Conservation (phyloP, 64 coral and sea anemone genomes). For the Actinia tenebrosa region DNA sequence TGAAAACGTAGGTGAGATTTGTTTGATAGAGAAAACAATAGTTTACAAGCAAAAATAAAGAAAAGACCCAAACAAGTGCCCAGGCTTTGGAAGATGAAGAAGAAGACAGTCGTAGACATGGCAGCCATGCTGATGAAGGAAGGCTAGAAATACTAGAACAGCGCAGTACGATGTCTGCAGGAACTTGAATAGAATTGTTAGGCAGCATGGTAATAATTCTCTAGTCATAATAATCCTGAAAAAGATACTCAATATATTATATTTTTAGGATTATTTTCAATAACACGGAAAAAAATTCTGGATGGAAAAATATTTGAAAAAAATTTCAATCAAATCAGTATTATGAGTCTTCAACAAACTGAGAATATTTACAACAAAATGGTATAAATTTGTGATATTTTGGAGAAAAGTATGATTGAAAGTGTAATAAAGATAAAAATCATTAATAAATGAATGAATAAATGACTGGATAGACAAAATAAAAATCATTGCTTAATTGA, state of each 20-base stretch:
- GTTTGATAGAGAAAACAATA: not conserved
- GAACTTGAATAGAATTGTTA: conserved; percentile 3
- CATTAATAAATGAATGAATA: not conserved
- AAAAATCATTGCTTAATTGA: not conserved
- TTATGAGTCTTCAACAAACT: not conserved
- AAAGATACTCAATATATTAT: not conserved
- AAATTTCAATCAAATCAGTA: not conserved
- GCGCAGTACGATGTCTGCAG: not conserved
- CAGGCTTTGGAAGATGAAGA: conserved; percentile 10
- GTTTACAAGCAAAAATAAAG: not conserved
- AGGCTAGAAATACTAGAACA: not conserved
- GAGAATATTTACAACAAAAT: too few species aligned
- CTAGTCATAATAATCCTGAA: conserved; percentile 10
- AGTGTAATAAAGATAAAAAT: not conserved
- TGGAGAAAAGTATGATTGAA: not conserved
- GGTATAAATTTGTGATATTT: not conserved
- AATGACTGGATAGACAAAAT: not conserved
- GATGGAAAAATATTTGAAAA: not conserved
- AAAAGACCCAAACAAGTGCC: conserved; percentile 8
- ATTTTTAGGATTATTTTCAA: not conserved
- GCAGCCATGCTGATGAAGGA: conserved; percentile 15
- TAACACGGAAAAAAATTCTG: not conserved
- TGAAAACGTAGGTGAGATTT: not conserved
- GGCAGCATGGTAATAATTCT: not conserved
- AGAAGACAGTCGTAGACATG: conserved; percentile 6